Evolutionary conservation across 2,113 vertebrate genomes (phyloP), one percentile per base, ranked within the genome.

Genomic region (Bagarius yarrelli): DNA sequence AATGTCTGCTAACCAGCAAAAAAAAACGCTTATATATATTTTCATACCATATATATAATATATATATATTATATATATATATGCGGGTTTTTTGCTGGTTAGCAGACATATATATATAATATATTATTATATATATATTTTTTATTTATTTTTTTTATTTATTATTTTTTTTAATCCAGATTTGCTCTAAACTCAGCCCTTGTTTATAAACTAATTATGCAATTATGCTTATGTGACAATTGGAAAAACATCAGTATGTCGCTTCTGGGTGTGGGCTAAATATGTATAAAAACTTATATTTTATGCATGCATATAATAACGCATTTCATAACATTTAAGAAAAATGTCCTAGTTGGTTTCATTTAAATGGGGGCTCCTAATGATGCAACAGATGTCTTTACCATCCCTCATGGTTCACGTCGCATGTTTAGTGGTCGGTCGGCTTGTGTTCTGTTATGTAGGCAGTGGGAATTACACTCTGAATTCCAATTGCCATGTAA

Each of bases 401-500:
- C 8, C 14, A 34, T 75, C 40, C n/a, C 80, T 53, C 25, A 25
- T 75, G 57, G 44, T 57, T 76, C 61, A 67, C n/a, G 27, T 30
- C 15, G 34, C 61, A 44, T 55, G 16, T 11, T 6, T 61, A 66
- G 60, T 56, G n/a, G 60, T 52, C 50, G 30, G 11, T 50, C 36
- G 30, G 36, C 19, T 60, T 80, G 56, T 75, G 25, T 63, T 50
- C 47, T 64, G 34, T 27, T 50, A 71, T 44, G 71, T 66, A 30
- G 71, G 34, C 80, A 67, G 72, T 57, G 23, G 50, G n/a, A 81
- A 81, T 73, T 64, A 66, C 72, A 64, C 30, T 27, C 36, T 71
- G 55, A 52, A 72, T 72, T 80, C 56, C 78, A 72, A 72, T 60
- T 36, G 25, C 18, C 34, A 69, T 80, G 78, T 59, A 50, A 80